Base-by-base conservation (phyloP, 2,113 vertebrate genomes). In the Bungarus multicinctus region DNA sequence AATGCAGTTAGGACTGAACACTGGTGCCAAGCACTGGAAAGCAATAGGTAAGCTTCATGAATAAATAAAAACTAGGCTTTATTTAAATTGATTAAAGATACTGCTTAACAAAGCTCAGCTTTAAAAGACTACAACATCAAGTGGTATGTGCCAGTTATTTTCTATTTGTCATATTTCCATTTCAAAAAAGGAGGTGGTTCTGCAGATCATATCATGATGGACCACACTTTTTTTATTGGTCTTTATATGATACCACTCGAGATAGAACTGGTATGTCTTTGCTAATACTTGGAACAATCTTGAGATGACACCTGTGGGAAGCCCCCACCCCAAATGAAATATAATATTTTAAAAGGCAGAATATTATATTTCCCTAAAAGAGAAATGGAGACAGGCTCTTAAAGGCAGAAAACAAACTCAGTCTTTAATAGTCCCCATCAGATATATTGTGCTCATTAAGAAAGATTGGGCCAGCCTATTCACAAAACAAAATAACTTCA, bases 41-140 rank as follows among this genome's bases (percentile, higher is more conserved):
- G 25, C 90, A 18, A 16, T 54, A 85, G 53, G 64, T 43, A 53
- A 8, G 22, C 53, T 11, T 85, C 27, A 34, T 86, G 55, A 91
- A 91, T 85, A 57, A 91, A 91, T 30, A 91, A 55, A 91, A 91
- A 30, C 74, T 85, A 74, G 34, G 14, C 16, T 86, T 85, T 91
- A 91, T 91, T 91, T 90, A 85, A 85, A 85, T n/a, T 0, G 5
- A 81, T 91, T 85, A 27, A 91, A 39, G 6, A 27, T 54, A 91
- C 2, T 9, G 25, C 64, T 43, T 54, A 43, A n/a, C 89, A 81
- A 81, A 69, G 20, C 27, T n/a, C 58, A 11, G 14, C 50, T 64
- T 18, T 50, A 69, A 47, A 69, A n/a, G 22, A 30, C 45, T 39
- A 54, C 18, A 85, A 23, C 25, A 43, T 47, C 12, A 23, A 23